These are phyloP conservation scores for Vanacampus margaritifer DNA, from an alignment of 2,113 vertebrate genomes.

Conservation along the genomic window DNA sequence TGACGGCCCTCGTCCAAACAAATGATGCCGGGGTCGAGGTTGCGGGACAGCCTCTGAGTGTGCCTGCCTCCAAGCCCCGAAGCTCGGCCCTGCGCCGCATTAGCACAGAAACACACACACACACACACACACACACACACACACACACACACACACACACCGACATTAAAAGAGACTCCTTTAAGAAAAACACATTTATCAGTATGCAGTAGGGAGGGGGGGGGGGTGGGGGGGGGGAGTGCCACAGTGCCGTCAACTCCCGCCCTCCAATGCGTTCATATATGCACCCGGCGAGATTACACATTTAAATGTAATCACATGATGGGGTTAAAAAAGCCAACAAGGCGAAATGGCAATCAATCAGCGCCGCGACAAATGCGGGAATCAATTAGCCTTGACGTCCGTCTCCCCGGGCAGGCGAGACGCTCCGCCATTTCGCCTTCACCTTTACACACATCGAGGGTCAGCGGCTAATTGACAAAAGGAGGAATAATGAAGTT, in stretches of 20 bases:
- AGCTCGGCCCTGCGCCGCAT: constrained; percentile 50
- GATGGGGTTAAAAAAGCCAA: constrained; percentile 49
- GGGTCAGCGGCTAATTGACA: constrained; percentile 46
- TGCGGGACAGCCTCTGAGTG: constrained; percentile 65
- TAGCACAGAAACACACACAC: constrained; percentile 50
- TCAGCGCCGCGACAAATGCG: constrained; percentile 39
- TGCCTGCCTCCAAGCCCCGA: constrained; percentile 51
- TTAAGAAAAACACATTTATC: constrained; percentile 72
- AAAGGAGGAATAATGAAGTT: background rate
- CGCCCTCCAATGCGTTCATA: constrained; percentile 37
- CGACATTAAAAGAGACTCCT: constrained; percentile 57
- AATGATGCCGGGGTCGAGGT: constrained; percentile 76
- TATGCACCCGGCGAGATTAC: constrained; percentile 10
- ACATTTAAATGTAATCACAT: constrained; percentile 41
- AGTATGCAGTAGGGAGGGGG: constrained; percentile 26
- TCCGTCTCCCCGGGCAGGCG: constrained; percentile 2
- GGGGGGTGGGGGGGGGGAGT: constrained; percentile 14
- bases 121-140: constrained; percentile 17
- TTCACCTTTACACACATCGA: constrained; percentile 52
- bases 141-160: constrained; percentile 21
- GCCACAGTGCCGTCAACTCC: constrained; percentile 56
- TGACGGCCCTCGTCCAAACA: constrained; percentile 77
- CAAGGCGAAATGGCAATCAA: constrained; percentile 36
- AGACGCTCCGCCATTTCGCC: constrained; percentile 26
- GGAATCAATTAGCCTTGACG: constrained; percentile 45